Evolutionary conservation across 53 echinoderm and acorn worm species (phyloP), one percentile per base, ranked within the genome.

Genomic region (Glandiceps talaboti): DNA sequence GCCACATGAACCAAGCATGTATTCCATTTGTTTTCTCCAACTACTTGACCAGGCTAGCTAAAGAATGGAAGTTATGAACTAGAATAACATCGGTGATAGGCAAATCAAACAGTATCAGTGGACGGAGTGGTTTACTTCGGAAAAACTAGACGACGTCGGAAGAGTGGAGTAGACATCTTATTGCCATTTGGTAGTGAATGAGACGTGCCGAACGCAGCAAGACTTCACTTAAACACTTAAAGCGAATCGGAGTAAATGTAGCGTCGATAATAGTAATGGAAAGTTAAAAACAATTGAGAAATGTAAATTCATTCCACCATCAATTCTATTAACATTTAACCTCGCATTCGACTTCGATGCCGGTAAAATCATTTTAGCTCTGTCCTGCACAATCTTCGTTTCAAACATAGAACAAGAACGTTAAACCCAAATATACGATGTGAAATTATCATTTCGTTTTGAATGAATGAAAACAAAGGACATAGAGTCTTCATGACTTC

Each of bases 121-220:
- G 20, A 45, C 20, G 64, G 64, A 20, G 64, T 45, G 27, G 80
- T 79, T 33, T 80, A 32, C 73, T 80, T 30, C 73, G 1, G 64
- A 25, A 79, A 79, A 28, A n/a, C 33, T 27, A 33, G 45, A 32
- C 45, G 33, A 1, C 20, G 1, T 26, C 6, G 78, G 26, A 1
- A 6, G 30, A 77, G 29, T 30, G 26, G 31, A 26, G 26, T 10
- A 77, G 26, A 77, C 26, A 25, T 27, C 74, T 82, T 27, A 45
- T 76, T 31, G 30, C 33, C 82, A 32, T 33, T 76, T 29, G 26
- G 27, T 27, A 27, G 76, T 32, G 76, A 82, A 82, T 33, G 33
- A 32, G 76, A 45, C 32, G 25, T 20, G 64, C 6, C 64, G 6
- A 20, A 6, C 64, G 20, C 64, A 45, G 64, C 64, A 20, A 12